Conservation (phyloP, 2,113 vertebrate species). For the Stomatorhinus ivindoensis region DNA sequence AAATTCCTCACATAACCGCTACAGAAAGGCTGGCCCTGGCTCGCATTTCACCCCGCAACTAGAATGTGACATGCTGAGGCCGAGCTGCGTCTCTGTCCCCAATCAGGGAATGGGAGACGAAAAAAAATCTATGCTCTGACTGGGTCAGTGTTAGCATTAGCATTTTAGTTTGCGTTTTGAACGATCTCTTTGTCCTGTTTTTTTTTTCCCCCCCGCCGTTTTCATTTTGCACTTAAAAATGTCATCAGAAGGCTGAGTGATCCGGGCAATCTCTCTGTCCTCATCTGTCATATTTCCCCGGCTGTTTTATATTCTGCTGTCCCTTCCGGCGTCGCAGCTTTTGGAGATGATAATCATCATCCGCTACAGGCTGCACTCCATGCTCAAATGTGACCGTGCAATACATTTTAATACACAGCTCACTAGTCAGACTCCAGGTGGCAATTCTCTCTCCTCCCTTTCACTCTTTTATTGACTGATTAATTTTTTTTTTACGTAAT, state of each 20-base stretch:
- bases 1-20: background rate
- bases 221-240: background rate
- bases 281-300: background rate
- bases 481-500: background rate
- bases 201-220: background rate
- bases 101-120: background rate
- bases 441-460: background rate
- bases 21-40: background rate
- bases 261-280: background rate
- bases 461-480: background rate
- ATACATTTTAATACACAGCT: background rate
- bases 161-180: background rate
- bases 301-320: background rate
- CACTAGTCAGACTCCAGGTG: background rate
- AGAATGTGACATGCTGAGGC: background rate
- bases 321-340: background rate
- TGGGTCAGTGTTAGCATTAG: background rate
- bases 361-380: background rate
- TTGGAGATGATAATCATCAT: conserved; percentile 1
- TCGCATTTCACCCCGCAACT: background rate
- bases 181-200: background rate
- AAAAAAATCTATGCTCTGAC: background rate
- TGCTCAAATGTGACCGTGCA: background rate
- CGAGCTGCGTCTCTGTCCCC: background rate
- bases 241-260: background rate